Conservation (phyloP, 2,888 invertebrate genomes). For the Spisula subtruncata region DNA sequence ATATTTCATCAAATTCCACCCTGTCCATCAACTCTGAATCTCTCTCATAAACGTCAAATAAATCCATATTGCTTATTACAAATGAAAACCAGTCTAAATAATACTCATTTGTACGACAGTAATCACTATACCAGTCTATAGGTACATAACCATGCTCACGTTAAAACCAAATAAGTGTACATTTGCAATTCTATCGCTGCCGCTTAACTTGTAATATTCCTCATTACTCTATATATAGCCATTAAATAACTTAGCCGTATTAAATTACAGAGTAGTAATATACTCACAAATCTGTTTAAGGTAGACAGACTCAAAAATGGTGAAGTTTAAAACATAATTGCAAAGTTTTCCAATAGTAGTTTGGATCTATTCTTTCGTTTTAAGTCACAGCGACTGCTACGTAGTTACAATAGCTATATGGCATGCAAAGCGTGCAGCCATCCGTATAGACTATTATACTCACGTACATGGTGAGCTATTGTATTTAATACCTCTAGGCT, state of each 20-base stretch:
- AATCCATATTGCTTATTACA: slow-evolving; percentile 36
- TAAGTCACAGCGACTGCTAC: not conserved
- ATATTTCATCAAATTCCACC: slow-evolving; percentile 4
- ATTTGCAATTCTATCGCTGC: not conserved
- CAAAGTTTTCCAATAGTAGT: not conserved
- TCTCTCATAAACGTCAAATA: slow-evolving; percentile 13
- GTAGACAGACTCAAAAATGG: slow-evolving; percentile 23
- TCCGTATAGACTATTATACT: slow-evolving; percentile 37
- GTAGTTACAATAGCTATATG: slow-evolving; percentile 4
- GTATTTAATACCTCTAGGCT: slow-evolving; percentile 46
- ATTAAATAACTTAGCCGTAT: slow-evolving; percentile 20
- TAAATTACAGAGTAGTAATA: slow-evolving; percentile 12
- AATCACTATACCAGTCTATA: not conserved
- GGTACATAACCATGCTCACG: not conserved
- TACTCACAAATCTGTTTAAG: not conserved
- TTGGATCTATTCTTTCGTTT: slow-evolving; percentile 16
- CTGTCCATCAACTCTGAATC: not conserved
- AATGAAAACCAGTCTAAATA: slow-evolving; percentile 37
- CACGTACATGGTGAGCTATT: slow-evolving; percentile 45
- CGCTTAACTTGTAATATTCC: not conserved
- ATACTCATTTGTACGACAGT: slow-evolving; percentile 32
- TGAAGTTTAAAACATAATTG: slow-evolving; percentile 21
- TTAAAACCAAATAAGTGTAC: slow-evolving; percentile 20
- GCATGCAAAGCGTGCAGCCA: slow-evolving; percentile 37
- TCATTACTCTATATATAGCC: slow-evolving; percentile 21